These are phyloP conservation scores for Leptopilina myrica DNA, from an alignment of 2,888 invertebrate species.

Conservation along the genomic window DNA sequence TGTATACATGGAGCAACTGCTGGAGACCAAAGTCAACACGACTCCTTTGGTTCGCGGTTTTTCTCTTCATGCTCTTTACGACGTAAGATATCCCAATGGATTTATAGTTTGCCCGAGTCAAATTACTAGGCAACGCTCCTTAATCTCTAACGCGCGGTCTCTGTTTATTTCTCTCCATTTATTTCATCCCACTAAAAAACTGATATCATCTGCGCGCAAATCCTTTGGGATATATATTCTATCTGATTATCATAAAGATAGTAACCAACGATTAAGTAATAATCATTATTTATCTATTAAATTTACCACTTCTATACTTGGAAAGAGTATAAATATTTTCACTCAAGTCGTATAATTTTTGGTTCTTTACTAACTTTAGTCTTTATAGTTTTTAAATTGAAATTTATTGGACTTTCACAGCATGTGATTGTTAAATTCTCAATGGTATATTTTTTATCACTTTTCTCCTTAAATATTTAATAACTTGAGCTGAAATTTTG, in stretches of 20 bases:
- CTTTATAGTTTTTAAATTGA: no score
- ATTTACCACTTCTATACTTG: no score
- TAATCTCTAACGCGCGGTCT: constrained; percentile 54
- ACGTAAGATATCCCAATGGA: constrained; percentile 57
- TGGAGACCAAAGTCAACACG: constrained; percentile 3
- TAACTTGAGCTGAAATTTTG: no score
- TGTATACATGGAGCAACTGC: background rate
- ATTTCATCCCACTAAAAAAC: constrained; percentile 36
- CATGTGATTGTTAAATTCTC: no score
- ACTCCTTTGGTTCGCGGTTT: constrained; percentile 42
- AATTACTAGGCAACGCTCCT: constrained; percentile 62
- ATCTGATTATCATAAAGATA: constrained; percentile 40
- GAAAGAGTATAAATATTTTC: no score
- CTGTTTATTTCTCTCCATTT: constrained; percentile 47
- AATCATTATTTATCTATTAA: constrained; percentile 11
- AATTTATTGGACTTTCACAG: no score
- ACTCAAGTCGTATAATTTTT: no score
- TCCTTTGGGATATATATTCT: constrained; percentile 24
- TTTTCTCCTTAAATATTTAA: no score
- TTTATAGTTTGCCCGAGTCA: constrained; percentile 60
- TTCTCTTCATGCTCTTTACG: constrained; percentile 56
- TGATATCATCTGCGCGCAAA: constrained; percentile 29
- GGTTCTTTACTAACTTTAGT: no score
- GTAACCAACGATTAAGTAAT: constrained; percentile 20
- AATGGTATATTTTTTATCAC: no score